These are phyloP conservation scores for Lomographa bimaculata DNA, from an alignment of 2,888 invertebrate genomes.

Conservation along the genomic window DNA sequence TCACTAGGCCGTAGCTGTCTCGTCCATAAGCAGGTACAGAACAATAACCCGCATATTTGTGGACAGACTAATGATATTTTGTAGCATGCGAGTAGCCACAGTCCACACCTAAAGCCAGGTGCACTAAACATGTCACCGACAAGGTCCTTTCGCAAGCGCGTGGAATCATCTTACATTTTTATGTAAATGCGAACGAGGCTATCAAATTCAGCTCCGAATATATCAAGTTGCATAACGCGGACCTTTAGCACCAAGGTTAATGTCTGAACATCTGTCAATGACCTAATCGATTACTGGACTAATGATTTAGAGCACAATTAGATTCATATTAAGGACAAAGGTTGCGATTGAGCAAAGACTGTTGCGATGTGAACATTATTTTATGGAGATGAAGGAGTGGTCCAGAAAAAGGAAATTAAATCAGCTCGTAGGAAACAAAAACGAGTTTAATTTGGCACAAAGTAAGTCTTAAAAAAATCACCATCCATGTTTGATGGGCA, in stretches of 20 bases:
- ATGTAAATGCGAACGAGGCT: constrained; percentile 34
- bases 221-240: constrained; percentile 27
- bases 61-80: neutral
- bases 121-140: constrained; percentile 21
- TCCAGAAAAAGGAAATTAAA: constrained; percentile 9
- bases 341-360: too few relatives aligned
- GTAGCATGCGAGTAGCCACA: constrained; percentile 1
- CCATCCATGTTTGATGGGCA: constrained; percentile 26
- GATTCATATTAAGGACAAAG: constrained; percentile 6
- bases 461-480: constrained; percentile 17
- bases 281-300: constrained; percentile 15
- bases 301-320: constrained; percentile 10
- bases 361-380: too few relatives aligned
- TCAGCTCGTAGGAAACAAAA: constrained; percentile 8
- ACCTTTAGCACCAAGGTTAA: constrained; percentile 25
- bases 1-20: too few relatives aligned
- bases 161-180: constrained; percentile 28
- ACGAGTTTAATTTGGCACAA: constrained; percentile 23
- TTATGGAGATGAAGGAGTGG: neutral
- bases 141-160: constrained; percentile 21
- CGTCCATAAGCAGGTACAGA: too few relatives aligned
- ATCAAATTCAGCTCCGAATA: constrained; percentile 22
- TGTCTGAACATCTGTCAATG: constrained; percentile 24
- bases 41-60: neutral
- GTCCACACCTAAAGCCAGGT: constrained; percentile 7